Evolutionary conservation across 2,888 invertebrate species (phyloP).

Genomic region (Sisyra terminalis): DNA sequence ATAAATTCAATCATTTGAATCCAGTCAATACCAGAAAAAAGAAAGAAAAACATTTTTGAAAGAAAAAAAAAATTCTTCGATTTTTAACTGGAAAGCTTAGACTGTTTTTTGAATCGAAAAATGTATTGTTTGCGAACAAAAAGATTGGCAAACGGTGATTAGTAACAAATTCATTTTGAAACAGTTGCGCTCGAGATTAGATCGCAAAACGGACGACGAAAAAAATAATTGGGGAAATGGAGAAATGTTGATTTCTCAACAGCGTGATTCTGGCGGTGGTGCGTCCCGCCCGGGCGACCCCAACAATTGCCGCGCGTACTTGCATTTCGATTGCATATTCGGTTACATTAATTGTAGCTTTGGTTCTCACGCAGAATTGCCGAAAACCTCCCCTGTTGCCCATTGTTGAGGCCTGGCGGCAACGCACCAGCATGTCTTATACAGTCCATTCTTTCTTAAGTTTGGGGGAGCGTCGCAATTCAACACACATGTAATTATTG

Average conservation of each 20-base stretch:
- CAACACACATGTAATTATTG: constrained; percentile 7
- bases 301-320: constrained; percentile 11
- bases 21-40: no score
- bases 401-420: constrained; percentile 22
- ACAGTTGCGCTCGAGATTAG: no score
- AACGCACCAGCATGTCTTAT: constrained; percentile 15
- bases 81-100: no score
- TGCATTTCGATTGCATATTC: constrained; percentile 22
- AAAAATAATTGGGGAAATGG: constrained; percentile 1
- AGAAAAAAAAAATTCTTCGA: no score
- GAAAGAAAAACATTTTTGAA: no score
- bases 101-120: no score
- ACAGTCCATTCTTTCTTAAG: constrained; percentile 9
- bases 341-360: constrained; percentile 26
- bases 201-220: no score
- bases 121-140: no score
- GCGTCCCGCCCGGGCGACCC: no score
- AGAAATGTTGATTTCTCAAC: not conserved
- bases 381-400: constrained; percentile 17
- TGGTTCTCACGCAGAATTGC: constrained; percentile 23
- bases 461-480: constrained; percentile 6
- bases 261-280: constrained; percentile 1
- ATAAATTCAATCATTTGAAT: no score
- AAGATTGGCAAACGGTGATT: no score
- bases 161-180: no score